Conservation (phyloP, 2,888 invertebrate species). For the Ptycholaimellus sp. region DNA sequence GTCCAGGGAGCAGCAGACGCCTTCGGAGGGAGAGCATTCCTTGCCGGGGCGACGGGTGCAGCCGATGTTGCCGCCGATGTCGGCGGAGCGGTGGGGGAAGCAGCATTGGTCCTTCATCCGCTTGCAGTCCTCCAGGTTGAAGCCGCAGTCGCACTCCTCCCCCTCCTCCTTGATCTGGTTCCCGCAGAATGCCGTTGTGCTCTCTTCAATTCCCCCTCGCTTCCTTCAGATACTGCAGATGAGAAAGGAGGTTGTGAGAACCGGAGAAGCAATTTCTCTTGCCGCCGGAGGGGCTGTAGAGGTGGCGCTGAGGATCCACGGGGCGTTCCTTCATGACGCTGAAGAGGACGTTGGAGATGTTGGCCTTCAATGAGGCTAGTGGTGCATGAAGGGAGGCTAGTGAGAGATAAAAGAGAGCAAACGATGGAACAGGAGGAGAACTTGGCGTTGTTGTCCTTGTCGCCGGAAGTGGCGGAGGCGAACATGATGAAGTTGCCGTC, state of each 20-base stretch:
- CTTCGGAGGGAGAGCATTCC: slow-evolving; percentile 52
- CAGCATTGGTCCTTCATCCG: slow-evolving; percentile 43
- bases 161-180: slow-evolving; percentile 93
- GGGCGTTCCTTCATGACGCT: slow-evolving; percentile 12
- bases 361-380: slow-evolving; percentile 47
- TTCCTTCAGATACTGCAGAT: no score
- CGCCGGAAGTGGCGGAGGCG: slow-evolving; percentile 91
- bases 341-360: slow-evolving; percentile 18
- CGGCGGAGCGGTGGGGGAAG: slow-evolving; percentile 39
- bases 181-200: slow-evolving; percentile 86
- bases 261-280: slow-evolving; percentile 10
- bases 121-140: slow-evolving; percentile 66
- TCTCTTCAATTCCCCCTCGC: slow-evolving; percentile 51
- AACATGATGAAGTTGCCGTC: slow-evolving; percentile 98
- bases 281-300: slow-evolving; percentile 1
- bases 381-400: no score
- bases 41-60: slow-evolving; percentile 9
- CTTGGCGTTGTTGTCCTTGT: slow-evolving; percentile 84
- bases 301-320: slow-evolving; percentile 2
- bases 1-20: slow-evolving; percentile 94
- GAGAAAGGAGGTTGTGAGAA: no score
- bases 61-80: slow-evolving; percentile 10
- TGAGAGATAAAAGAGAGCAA: no score
- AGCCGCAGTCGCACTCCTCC: slow-evolving; percentile 96
- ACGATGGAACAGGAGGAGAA: slow-evolving; percentile 81